A percentile compares a stretch with the other conserved stretches of the same genome.
phyloP scores from a whole-genome alignment of 2,888 invertebrate genomes.

The Pimpla rufipes region DNA sequence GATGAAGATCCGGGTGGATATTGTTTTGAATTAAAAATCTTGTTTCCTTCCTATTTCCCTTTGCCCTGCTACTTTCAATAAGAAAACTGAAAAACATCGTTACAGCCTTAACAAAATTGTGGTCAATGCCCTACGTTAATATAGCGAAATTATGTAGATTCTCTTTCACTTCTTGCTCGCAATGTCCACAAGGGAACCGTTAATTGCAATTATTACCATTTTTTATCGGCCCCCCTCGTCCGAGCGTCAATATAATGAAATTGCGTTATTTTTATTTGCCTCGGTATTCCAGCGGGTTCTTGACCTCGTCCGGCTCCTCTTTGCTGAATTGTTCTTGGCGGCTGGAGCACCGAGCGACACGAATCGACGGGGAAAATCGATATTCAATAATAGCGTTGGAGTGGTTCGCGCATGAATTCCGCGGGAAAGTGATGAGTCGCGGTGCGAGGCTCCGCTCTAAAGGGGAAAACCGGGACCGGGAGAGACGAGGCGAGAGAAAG shows the following conservation, averaged over 20 bases:
- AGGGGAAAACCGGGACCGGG: too few relatives aligned
- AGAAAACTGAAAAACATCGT: too few relatives aligned
- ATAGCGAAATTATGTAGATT: neutral
- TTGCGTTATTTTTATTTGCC: neutral
- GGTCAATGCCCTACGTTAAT: too few relatives aligned
- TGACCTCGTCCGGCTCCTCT: constrained; percentile 10
- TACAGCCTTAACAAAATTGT: too few relatives aligned
- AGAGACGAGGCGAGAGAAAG: neutral
- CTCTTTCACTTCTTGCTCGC: neutral
- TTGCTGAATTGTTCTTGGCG: constrained; percentile 26
- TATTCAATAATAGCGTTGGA: constrained; percentile 57
- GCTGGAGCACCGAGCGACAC: neutral
- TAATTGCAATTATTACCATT: neutral
- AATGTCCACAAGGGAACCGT: neutral
- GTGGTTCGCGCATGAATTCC: constrained; percentile 34
- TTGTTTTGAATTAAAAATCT: neutral
- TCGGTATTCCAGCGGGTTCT: constrained; percentile 11
- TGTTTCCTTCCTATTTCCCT: too few relatives aligned
- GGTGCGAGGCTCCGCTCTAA: constrained; percentile 6
- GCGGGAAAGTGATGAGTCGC: constrained; percentile 46
- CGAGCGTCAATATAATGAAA: neutral
- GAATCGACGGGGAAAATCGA: constrained; percentile 41
- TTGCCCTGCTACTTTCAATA: too few relatives aligned
- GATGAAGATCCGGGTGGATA: neutral
- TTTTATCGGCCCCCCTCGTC: neutral